These are phyloP conservation scores for Tenebrosternarchus preto DNA, from an alignment of 2,113 vertebrate genomes.

Conservation along the genomic window DNA sequence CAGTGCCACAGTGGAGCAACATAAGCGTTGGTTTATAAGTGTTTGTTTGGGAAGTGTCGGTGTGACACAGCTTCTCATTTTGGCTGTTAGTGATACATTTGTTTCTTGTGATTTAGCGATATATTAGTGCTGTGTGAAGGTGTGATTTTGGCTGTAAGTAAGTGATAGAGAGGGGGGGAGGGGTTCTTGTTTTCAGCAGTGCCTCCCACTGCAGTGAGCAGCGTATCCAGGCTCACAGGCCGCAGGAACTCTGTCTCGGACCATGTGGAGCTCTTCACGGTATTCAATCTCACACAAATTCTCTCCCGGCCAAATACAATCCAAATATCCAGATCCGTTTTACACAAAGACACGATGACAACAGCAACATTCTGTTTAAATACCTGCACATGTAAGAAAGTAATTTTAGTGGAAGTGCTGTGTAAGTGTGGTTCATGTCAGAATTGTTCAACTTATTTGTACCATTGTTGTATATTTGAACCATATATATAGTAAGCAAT, in stretches of 20 bases:
- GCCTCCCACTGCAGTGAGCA: constrained; percentile 60
- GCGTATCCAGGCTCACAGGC: constrained; percentile 48
- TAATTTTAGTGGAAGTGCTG: too few species aligned
- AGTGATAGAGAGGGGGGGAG: not conserved
- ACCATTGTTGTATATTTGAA: constrained; percentile 39
- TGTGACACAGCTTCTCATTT: too few species aligned
- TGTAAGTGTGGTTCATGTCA: not conserved
- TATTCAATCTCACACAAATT: constrained; percentile 51
- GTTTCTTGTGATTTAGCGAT: too few species aligned
- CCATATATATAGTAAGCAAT: too few species aligned
- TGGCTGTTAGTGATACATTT: too few species aligned
- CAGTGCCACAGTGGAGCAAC: too few species aligned
- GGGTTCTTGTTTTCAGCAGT: constrained; percentile 67
- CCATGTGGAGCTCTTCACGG: constrained; percentile 58
- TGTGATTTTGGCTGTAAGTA: not conserved
- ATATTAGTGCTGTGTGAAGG: not conserved
- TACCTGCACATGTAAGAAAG: too few species aligned
- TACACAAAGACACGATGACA: too few species aligned
- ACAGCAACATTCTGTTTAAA: too few species aligned
- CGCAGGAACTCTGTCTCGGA: constrained; percentile 62
- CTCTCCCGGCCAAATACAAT: not conserved
- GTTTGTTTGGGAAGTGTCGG: too few species aligned
- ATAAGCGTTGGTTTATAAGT: too few species aligned
- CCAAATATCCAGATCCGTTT: too few species aligned
- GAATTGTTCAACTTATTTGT: constrained; percentile 15